phyloP scores from a whole-genome alignment of 2,113 vertebrate species.

The Pituophis catenifer region DNA sequence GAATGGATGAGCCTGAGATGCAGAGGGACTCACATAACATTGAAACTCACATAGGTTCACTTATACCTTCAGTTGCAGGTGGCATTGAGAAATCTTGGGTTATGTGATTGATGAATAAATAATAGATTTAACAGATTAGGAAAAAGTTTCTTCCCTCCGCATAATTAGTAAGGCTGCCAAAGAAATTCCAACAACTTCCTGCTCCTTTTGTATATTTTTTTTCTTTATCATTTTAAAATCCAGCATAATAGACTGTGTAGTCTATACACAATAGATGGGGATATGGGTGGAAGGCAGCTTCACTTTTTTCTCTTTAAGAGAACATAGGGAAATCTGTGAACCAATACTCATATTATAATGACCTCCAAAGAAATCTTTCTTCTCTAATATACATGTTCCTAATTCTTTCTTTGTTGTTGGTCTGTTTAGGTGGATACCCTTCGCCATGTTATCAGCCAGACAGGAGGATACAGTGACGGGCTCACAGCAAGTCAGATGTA shows the following conservation, averaged over 20 bases:
- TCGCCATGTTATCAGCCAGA: conserved; percentile 99
- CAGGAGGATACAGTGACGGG: conserved; percentile 99
- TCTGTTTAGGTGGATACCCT: conserved; percentile 98
- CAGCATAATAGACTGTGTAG: neutral
- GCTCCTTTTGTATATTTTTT: neutral
- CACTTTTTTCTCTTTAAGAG: neutral
- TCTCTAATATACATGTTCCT: conserved; percentile 50
- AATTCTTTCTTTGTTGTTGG: conserved; percentile 68
- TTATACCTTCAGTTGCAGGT: accelerated
- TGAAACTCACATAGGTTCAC: neutral
- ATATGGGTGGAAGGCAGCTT: neutral
- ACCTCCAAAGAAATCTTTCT: conserved; percentile 44
- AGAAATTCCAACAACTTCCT: conserved; percentile 7
- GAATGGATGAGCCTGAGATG: neutral
- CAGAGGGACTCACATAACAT: neutral
- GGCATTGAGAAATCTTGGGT: neutral
- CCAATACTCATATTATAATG: neutral
- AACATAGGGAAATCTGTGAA: neutral
- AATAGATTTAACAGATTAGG: neutral
- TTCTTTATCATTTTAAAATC: neutral
- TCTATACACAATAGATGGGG: neutral
- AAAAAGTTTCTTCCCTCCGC: neutral
- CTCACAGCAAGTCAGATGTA: conserved; percentile 99
- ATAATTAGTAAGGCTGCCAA: accelerated
- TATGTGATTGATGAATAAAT: neutral